These are phyloP conservation scores for Agriotes lineatus DNA, from an alignment of 2,888 invertebrate genomes.

Conservation along the genomic window DNA sequence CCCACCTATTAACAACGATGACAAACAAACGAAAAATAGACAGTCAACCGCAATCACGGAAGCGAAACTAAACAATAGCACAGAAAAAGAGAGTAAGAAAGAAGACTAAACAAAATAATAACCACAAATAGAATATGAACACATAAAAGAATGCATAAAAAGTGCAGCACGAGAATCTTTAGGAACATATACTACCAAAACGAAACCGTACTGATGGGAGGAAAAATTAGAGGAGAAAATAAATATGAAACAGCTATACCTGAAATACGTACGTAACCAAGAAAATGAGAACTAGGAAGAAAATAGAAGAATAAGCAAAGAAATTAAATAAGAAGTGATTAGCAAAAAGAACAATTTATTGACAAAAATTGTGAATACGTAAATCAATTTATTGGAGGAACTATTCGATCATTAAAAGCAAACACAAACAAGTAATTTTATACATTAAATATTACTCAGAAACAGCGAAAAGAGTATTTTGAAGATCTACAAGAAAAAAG, in stretches of 20 bases:
- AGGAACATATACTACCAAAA: neutral
- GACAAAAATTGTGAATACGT: neutral
- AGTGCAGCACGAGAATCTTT: neutral
- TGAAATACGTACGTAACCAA: neutral
- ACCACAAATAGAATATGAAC: neutral
- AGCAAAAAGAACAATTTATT: neutral
- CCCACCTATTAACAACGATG: neutral
- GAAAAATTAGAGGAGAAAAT: neutral
- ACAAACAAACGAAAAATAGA: neutral
- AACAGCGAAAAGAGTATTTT: too few relatives aligned
- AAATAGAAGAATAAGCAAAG: neutral
- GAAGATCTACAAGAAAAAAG: too few relatives aligned
- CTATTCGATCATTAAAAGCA: too few relatives aligned
- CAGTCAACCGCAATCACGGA: neutral
- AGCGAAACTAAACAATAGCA: neutral
- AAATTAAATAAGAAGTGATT: neutral
- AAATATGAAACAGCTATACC: neutral
- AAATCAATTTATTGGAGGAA: neutral
- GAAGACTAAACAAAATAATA: neutral
- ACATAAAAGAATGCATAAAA: neutral
- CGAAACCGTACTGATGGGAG: too few relatives aligned
- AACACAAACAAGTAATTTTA: too few relatives aligned
- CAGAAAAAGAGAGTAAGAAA: too few relatives aligned
- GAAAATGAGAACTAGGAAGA: neutral
- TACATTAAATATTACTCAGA: too few relatives aligned